Evolutionary conservation across 2,888 invertebrate species (phyloP).

Genomic region (Stramonita haemastoma): DNA sequence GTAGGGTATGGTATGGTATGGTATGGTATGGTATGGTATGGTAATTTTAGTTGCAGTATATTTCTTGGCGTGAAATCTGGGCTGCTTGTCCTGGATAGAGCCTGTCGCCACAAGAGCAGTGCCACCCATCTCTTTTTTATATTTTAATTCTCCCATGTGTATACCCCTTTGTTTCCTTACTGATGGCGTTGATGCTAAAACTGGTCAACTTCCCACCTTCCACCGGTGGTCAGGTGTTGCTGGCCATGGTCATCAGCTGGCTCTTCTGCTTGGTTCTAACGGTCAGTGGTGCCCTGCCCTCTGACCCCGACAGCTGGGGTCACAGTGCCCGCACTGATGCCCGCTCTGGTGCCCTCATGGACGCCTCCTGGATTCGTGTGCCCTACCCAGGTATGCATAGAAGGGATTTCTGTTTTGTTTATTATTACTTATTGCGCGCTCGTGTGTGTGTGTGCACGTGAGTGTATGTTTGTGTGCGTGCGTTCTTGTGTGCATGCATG

Average conservation of each 20-base stretch:
- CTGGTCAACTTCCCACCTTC: background rate
- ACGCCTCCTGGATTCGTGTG: conserved; percentile 74
- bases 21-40: too few species aligned
- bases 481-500: too few species aligned
- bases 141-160: too few species aligned
- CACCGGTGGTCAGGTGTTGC: conserved; percentile 57
- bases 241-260: conserved; percentile 72
- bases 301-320: conserved; percentile 71
- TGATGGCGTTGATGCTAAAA: background rate
- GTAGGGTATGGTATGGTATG: too few species aligned
- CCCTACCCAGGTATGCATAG: conserved; percentile 81
- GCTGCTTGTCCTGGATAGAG: too few species aligned
- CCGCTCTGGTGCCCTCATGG: conserved; percentile 58
- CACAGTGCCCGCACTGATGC: conserved; percentile 74
- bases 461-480: background rate
- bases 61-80: too few species aligned
- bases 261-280: conserved; percentile 72
- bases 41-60: too few species aligned
- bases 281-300: conserved; percentile 76
- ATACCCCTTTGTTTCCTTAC: too few species aligned
- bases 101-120: too few species aligned
- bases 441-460: conserved; percentile 22
- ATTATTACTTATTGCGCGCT: background rate
- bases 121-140: too few species aligned
- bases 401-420: background rate